These are phyloP conservation scores for Nanorana parkeri DNA, from an alignment of 2,113 vertebrate genomes.

Conservation along the genomic window DNA sequence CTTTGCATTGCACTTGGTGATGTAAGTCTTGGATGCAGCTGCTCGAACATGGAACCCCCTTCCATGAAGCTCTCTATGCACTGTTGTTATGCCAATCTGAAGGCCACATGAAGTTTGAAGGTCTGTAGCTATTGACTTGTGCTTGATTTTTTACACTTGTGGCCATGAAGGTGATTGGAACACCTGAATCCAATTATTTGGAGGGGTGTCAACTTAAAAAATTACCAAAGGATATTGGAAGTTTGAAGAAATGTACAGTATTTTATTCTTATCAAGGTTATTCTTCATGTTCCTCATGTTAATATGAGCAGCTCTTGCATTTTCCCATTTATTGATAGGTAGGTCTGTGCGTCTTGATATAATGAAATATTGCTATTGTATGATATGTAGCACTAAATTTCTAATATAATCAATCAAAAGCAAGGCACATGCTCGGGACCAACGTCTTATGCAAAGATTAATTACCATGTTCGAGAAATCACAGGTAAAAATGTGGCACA, in stretches of 20 bases:
- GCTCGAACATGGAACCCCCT: too few relatives aligned
- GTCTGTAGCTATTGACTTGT: too few relatives aligned
- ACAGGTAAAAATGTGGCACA: conserved; percentile 51
- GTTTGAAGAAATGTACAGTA: conserved; percentile 49
- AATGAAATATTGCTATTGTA: conserved; percentile 82
- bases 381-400: conserved; percentile 83
- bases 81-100: too few relatives aligned
- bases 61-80: too few relatives aligned
- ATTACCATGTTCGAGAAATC: conserved; percentile 71
- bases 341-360: conserved; percentile 69
- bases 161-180: too few relatives aligned
- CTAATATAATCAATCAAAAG: conserved; percentile 82
- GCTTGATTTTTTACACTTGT: too few relatives aligned
- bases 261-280: conserved; percentile 71
- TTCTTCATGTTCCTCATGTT: conserved; percentile 69
- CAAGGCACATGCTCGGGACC: conserved; percentile 74
- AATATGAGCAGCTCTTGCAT: conserved; percentile 69
- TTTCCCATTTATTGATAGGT: conserved; percentile 73
- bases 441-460: conserved; percentile 80
- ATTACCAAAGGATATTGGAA: neutral
- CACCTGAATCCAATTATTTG: too few relatives aligned
- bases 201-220: too few relatives aligned
- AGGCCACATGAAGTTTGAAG: too few relatives aligned
- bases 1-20: too few relatives aligned
- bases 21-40: too few relatives aligned